A percentile compares a stretch with the other conserved stretches of the same genome.
These are phyloP conservation scores for Chymomyza amoena DNA, from an alignment of 2,888 invertebrate species.

Conservation along the genomic window DNA sequence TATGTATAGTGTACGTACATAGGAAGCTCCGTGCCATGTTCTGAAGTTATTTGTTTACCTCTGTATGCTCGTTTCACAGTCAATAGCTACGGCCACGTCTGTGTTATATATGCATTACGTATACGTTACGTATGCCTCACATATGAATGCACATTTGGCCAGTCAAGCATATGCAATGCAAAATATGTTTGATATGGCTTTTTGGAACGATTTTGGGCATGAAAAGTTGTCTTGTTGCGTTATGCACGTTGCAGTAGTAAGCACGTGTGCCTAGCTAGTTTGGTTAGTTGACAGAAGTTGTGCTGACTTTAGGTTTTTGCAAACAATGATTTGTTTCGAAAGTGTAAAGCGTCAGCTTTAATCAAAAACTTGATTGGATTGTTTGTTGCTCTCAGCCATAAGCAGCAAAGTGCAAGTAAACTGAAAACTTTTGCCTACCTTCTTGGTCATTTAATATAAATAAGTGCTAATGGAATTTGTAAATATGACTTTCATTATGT, in stretches of 20 bases:
- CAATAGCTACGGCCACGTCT: not conserved
- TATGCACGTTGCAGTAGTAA: not conserved
- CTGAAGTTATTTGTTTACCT: conserved; percentile 4
- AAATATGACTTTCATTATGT: not conserved
- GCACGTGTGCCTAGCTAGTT: conserved; percentile 1
- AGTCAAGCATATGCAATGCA: conserved; percentile 51
- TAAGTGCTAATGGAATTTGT: not conserved
- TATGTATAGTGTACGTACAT: no score
- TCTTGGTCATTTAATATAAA: not conserved
- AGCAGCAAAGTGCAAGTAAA: no score
- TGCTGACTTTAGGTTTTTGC: conserved; percentile 46
- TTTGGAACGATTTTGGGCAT: conserved; percentile 34
- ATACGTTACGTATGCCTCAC: conserved; percentile 46
- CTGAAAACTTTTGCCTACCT: not conserved
- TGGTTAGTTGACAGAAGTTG: conserved; percentile 51
- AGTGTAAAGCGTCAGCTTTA: not conserved
- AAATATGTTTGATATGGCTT: conserved; percentile 39
- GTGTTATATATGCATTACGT: conserved; percentile 44
- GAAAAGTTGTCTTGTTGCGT: not conserved
- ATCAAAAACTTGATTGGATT: not conserved
- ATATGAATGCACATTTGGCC: conserved; percentile 19
- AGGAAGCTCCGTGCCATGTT: not conserved
- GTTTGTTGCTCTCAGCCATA: no score
- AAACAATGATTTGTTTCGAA: conserved; percentile 14
- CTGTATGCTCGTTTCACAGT: not conserved